Percentiles rank a stretch among this genome's conserved stretches.
Evolutionary conservation across 2,113 vertebrate species (phyloP).

Genomic region (Candoia aspera): DNA sequence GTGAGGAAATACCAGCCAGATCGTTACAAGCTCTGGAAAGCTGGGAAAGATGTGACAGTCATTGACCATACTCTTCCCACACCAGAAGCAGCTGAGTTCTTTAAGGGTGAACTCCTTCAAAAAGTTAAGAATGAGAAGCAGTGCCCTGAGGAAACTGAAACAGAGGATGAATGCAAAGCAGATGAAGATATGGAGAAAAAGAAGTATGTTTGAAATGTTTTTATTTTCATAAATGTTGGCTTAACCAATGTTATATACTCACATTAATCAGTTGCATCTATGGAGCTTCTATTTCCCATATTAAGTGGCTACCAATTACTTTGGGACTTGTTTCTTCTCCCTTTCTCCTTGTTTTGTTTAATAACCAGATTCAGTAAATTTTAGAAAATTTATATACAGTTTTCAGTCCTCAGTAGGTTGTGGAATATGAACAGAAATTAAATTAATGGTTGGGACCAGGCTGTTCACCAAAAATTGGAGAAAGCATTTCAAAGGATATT

Average conservation of each 20-base stretch:
- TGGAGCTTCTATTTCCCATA: background rate
- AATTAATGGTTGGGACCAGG: background rate
- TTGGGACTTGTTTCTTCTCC: background rate
- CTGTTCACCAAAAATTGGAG: background rate
- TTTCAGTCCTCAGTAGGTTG: background rate
- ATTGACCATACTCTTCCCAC: constrained; percentile 92
- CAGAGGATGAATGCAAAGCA: constrained; percentile 43
- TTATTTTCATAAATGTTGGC: background rate
- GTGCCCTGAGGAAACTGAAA: constrained; percentile 67
- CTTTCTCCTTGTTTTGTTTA: background rate
- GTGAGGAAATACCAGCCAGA: constrained; percentile 95
- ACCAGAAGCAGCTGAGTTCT: constrained; percentile 85
- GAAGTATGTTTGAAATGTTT: constrained; percentile 57
- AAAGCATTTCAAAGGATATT: background rate
- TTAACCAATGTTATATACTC: background rate
- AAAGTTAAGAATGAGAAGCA: constrained; percentile 67
- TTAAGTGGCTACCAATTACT: background rate
- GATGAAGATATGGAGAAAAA: constrained; percentile 60
- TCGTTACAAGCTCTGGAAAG: constrained; percentile 94
- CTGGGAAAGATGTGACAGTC: constrained; percentile 84
- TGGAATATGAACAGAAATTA: background rate
- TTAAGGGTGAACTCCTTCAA: constrained; percentile 72
- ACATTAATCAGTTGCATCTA: background rate
- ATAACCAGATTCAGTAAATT: background rate
- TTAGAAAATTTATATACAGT: background rate